Evolutionary conservation across 2,888 invertebrate genomes (phyloP), one percentile per base, ranked within the genome.

Genomic region (Drosophila demipolita): DNA sequence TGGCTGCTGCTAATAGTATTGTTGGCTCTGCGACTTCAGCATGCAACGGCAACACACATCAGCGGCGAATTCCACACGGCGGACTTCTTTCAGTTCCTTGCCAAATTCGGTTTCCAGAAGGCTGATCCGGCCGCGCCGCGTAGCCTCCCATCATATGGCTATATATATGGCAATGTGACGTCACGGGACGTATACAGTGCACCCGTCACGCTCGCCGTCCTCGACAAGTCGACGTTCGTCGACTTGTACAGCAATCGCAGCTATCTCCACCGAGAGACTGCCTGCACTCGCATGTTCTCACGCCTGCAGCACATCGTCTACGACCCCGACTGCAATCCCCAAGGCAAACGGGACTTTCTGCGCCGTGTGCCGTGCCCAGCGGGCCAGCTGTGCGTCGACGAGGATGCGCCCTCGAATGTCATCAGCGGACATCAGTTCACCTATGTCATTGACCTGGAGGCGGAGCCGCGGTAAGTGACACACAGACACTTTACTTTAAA

Each of bases 41-140:
- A 45, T 45, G 66, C 58, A 64, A 71, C 75, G 8, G 85, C 89
- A 55, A 95, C 95, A 9, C 96, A 95, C 90, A 93, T 96, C 54
- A 94, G 94, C 78, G 96, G 96, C 48, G 94, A 94, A 8, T 96
- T 96, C 92, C 94, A 94, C 76, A 94, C 95, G 4, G 94, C 94
- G 55, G 96, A 97, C 55, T 97, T 97, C 93, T 98, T 98, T 92
- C 96, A 97, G 93, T 98, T 99, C 93, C 94, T 99, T 61, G 95
- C 97, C 29, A 99, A 99, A 93, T 99, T 99, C 93, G 99, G 99
- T 67, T 98, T 99, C 92, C 99, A 99, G 94, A 98, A 98, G 93
- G 98, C 99, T 17, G 97, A 98, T 93, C 95, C 96, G 50, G 75
- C 85, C 8, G 96, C 96, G 83, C 95, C 96, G 89, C 96, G 96